Conservation (phyloP, 2,797 vertebrate species). For the Coregonus ussuriensis region DNA sequence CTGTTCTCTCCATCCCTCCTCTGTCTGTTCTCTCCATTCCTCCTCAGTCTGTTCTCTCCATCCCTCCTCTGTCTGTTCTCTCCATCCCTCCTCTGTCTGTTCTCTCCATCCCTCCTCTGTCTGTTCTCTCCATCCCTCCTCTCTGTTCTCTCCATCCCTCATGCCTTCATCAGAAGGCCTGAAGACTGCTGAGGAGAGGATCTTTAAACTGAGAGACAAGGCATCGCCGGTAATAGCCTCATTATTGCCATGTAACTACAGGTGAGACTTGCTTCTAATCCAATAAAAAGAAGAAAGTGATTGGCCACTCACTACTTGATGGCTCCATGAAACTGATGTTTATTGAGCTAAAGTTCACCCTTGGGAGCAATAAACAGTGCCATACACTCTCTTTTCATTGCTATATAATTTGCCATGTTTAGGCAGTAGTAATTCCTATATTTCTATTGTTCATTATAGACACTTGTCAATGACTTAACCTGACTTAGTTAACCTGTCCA, state of each 20-base stretch:
- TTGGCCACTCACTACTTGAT: background rate
- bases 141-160: background rate
- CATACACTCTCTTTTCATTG: background rate
- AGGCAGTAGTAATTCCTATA: background rate
- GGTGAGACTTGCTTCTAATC: background rate
- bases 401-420: background rate
- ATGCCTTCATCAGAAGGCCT: background rate
- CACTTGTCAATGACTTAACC: background rate
- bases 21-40: background rate
- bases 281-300: background rate
- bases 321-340: too few relatives aligned
- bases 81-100: background rate
- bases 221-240: background rate
- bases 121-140: background rate
- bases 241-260: background rate
- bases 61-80: background rate
- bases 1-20: background rate
- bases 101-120: slow-evolving; percentile 21
- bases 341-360: too few relatives aligned
- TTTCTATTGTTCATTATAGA: background rate
- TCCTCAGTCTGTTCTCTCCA: background rate
- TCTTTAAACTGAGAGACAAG: background rate
- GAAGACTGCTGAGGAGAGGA: background rate
- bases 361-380: too few relatives aligned
- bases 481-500: background rate